Conservation (phyloP, 64 coral and sea anemone genomes). For the Stichodactyla helianthus region DNA sequence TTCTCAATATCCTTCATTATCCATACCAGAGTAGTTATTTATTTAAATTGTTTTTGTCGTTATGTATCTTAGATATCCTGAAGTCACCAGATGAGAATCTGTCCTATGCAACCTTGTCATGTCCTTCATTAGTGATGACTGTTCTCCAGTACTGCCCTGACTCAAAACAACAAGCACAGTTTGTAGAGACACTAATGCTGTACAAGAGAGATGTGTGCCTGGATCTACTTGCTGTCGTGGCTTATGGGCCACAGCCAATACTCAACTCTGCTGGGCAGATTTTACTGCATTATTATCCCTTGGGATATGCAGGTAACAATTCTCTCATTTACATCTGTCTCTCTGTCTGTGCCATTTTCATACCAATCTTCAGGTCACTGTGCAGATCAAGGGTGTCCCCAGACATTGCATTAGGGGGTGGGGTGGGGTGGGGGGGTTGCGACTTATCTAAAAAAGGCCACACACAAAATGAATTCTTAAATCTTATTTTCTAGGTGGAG, state of each 20-base stretch:
- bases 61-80: conserved; percentile 44
- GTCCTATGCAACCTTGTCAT: conserved; percentile 73
- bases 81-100: conserved; percentile 36
- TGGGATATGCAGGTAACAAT: conserved; percentile 65
- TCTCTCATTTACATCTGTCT: no score
- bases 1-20: no score
- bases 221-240: conserved; percentile 87
- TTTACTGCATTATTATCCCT: conserved; percentile 83
- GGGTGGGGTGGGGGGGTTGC: no score
- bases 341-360: background rate
- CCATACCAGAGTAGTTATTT: background rate
- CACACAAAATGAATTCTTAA: background rate
- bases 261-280: conserved; percentile 87
- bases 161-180: conserved; percentile 92
- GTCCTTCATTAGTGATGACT: conserved; percentile 87
- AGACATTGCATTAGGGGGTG: no score
- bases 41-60: background rate
- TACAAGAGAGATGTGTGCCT: conserved; percentile 88
- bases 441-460: no score
- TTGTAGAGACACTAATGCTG: conserved; percentile 90
- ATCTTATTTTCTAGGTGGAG: conserved; percentile 51
- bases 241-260: conserved; percentile 85
- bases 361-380: no score
- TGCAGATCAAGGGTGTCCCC: no score
- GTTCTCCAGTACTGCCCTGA: conserved; percentile 85